Evolutionary conservation across 2,888 invertebrate species (phyloP).

Genomic region (Drosophila colorata): DNA sequence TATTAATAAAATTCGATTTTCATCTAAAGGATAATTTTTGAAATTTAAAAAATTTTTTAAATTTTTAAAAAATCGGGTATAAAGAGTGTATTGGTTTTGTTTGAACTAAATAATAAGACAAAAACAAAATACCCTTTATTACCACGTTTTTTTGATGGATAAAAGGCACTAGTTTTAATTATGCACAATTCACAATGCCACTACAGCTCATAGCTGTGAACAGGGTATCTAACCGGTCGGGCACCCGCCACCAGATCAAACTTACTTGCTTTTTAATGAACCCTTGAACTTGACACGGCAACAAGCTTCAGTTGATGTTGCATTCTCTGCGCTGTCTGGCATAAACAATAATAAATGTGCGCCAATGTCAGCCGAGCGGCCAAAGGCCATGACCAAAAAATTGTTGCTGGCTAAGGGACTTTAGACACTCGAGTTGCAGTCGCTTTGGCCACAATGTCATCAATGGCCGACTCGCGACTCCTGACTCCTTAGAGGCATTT

Average conservation of each 20-base stretch:
- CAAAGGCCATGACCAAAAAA: slow-evolving; percentile 77
- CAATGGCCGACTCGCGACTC: slow-evolving; percentile 8
- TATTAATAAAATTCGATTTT: too few species aligned
- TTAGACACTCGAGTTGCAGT: neutral
- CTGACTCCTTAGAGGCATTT: slow-evolving; percentile 23
- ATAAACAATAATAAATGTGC: slow-evolving; percentile 69
- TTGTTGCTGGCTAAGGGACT: slow-evolving; percentile 1
- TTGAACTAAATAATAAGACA: too few species aligned
- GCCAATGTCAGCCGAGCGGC: slow-evolving; percentile 65
- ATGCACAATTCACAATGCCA: too few species aligned
- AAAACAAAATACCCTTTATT: too few species aligned
- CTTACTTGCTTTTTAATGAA: slow-evolving; percentile 50
- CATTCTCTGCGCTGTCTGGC: slow-evolving; percentile 61
- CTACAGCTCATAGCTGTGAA: neutral
- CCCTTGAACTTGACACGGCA: slow-evolving; percentile 81
- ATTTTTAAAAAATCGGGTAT: too few species aligned
- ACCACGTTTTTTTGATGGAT: too few species aligned
- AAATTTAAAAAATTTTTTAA: too few species aligned
- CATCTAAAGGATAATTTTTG: too few species aligned
- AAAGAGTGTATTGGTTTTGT: too few species aligned
- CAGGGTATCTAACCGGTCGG: neutral
- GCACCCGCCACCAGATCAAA: neutral
- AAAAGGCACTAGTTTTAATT: too few species aligned
- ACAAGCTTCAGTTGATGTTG: slow-evolving; percentile 69
- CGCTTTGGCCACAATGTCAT: slow-evolving; percentile 22